Evolutionary conservation across 2,113 vertebrate genomes (phyloP).

Genomic region (Chamaea fasciata): DNA sequence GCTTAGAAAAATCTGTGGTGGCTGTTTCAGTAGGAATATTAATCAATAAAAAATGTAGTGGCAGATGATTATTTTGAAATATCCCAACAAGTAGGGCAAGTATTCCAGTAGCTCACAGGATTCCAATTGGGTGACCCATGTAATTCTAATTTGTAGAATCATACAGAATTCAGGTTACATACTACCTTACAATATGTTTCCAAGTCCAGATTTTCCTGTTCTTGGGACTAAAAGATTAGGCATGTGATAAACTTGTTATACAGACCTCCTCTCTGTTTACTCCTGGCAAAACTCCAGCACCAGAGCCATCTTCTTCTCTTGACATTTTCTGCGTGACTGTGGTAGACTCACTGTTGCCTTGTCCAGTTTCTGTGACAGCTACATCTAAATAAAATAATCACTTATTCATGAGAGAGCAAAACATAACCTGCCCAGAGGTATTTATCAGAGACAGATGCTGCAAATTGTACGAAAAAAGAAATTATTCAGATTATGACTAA

Average conservation of each 20-base stretch:
- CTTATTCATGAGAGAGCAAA: background rate
- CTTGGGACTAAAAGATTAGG: background rate
- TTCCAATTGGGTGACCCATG: background rate
- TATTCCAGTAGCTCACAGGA: background rate
- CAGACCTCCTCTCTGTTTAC: slow-evolving; percentile 54
- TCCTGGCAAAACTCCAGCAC: background rate
- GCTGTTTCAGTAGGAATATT: background rate
- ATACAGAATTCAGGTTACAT: background rate
- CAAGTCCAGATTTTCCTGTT: background rate
- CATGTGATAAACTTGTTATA: background rate
- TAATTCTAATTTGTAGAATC: background rate
- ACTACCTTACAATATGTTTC: background rate
- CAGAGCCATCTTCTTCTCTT: slow-evolving; percentile 37
- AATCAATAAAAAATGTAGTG: background rate
- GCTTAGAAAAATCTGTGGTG: background rate
- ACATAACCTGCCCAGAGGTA: background rate
- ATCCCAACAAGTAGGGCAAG: background rate
- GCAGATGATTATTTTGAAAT: background rate
- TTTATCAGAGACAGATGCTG: background rate
- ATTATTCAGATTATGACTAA: background rate
- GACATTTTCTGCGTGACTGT: background rate
- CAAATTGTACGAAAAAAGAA: background rate
- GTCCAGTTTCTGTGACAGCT: slow-evolving; percentile 9
- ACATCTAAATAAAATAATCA: slow-evolving; percentile 31
- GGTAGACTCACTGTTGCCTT: background rate